phyloP scores from a whole-genome alignment of 2,797 vertebrate genomes.

The Carduelis carduelis region DNA sequence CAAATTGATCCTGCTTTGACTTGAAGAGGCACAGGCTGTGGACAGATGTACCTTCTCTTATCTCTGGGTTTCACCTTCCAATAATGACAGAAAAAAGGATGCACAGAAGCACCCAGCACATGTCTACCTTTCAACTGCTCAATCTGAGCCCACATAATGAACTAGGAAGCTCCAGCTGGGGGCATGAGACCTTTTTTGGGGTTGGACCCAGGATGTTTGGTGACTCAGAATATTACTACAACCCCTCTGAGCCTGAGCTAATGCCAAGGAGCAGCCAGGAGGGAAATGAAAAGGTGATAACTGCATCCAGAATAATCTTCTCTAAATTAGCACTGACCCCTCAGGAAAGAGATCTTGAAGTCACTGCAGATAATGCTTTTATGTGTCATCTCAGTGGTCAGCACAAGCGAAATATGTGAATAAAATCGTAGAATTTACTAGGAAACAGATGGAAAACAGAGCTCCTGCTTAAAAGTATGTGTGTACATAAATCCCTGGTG shows the following conservation, averaged over 20 bases:
- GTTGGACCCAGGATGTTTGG: background rate
- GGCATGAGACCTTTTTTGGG: background rate
- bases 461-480: background rate
- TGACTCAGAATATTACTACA: background rate
- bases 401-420: background rate
- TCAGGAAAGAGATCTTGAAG: background rate
- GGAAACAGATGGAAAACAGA: background rate
- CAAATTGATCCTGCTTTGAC: background rate
- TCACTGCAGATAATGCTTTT: background rate
- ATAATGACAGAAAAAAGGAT: background rate
- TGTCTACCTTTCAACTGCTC: background rate
- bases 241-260: background rate
- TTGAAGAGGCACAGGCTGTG: background rate
- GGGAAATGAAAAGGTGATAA: slow-evolving; percentile 18
- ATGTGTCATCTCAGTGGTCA: background rate
- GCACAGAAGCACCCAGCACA: background rate
- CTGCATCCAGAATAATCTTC: background rate
- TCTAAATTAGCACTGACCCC: background rate
- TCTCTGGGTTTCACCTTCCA: background rate
- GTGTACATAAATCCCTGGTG: background rate
- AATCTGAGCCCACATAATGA: background rate
- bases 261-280: background rate
- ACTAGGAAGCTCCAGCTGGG: background rate
- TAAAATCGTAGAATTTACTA: background rate
- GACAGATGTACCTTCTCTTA: background rate